Evolutionary conservation across 2,888 invertebrate species (phyloP).

Genomic region (Cinara cedri): DNA sequence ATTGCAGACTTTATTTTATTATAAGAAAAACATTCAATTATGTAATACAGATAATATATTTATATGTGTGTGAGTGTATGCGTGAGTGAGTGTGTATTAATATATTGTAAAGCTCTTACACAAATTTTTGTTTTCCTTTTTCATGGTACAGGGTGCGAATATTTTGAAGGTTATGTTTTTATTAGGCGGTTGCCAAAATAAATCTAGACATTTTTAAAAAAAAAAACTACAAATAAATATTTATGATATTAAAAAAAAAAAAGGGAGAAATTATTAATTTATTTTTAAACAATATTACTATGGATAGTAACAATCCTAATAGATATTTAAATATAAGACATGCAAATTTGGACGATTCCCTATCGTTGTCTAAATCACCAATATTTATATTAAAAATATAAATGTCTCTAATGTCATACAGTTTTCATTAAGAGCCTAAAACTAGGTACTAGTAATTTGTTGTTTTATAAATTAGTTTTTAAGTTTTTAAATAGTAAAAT

Average conservation of each 20-base stretch:
- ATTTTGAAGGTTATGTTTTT: slow-evolving; percentile 33
- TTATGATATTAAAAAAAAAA: not conserved
- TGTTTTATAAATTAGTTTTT: slow-evolving; percentile 29
- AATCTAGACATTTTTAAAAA: not conserved
- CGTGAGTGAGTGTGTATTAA: slow-evolving; percentile 10
- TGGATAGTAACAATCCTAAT: slow-evolving; percentile 5
- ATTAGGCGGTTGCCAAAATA: slow-evolving; percentile 25
- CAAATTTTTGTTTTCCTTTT: slow-evolving; percentile 20
- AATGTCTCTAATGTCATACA: not conserved
- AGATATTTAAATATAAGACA: slow-evolving; percentile 11
- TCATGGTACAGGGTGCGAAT: slow-evolving; percentile 44
- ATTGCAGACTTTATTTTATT: slow-evolving; percentile 53
- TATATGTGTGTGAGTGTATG: slow-evolving; percentile 18
- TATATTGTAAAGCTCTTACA: slow-evolving; percentile 25
- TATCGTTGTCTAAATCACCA: slow-evolving; percentile 1
- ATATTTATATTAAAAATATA: slow-evolving; percentile 1
- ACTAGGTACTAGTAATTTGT: slow-evolving; percentile 13
- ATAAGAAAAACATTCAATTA: slow-evolving; percentile 20
- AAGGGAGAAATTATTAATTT: not conserved
- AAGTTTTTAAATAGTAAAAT: slow-evolving; percentile 36
- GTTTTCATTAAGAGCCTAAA: slow-evolving; percentile 35
- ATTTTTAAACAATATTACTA: not conserved
- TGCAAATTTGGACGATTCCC: not conserved
- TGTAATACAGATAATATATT: slow-evolving; percentile 35
- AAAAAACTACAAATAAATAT: slow-evolving; percentile 6